Evolutionary conservation across 1,140 invertebrate species (phyloP).

Genomic region (Bombus superbus): DNA sequence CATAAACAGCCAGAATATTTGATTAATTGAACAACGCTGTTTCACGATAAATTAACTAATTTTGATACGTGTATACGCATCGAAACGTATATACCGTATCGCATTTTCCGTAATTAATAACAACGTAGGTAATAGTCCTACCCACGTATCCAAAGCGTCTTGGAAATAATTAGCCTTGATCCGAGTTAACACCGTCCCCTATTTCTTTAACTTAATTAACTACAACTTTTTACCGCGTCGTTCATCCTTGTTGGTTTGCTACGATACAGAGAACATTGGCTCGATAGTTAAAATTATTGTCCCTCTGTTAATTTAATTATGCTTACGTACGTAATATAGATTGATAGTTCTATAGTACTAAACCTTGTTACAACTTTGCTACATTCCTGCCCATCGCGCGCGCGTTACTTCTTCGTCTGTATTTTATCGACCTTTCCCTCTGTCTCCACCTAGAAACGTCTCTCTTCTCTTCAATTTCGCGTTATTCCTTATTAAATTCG

Average conservation of each 20-base stretch:
- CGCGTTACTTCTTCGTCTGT: too few species aligned
- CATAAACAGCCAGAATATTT: not conserved
- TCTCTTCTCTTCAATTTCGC: not conserved
- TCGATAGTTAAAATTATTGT: not conserved
- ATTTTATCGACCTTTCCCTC: not conserved
- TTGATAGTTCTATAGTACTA: not conserved
- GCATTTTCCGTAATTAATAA: not conserved
- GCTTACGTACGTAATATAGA: not conserved
- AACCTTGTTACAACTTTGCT: not conserved
- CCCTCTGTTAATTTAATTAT: not conserved
- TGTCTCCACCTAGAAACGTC: not conserved
- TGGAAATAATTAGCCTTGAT: slow-evolving; percentile 14
- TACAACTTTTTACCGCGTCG: not conserved
- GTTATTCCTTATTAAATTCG: not conserved
- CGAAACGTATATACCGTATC: too few species aligned
- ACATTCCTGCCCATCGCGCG: not conserved
- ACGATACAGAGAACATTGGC: not conserved
- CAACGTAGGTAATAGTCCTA: not conserved
- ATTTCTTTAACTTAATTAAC: not conserved
- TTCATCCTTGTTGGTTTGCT: not conserved
- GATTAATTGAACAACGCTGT: not conserved
- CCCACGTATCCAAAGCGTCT: too few species aligned
- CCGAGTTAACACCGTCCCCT: not conserved
- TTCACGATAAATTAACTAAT: not conserved
- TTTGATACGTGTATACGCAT: too few species aligned